A percentile compares a stretch with the other conserved stretches of the same genome.
Evolutionary conservation across 2,797 vertebrate species (phyloP).

Genomic region (Platalea minor): DNA sequence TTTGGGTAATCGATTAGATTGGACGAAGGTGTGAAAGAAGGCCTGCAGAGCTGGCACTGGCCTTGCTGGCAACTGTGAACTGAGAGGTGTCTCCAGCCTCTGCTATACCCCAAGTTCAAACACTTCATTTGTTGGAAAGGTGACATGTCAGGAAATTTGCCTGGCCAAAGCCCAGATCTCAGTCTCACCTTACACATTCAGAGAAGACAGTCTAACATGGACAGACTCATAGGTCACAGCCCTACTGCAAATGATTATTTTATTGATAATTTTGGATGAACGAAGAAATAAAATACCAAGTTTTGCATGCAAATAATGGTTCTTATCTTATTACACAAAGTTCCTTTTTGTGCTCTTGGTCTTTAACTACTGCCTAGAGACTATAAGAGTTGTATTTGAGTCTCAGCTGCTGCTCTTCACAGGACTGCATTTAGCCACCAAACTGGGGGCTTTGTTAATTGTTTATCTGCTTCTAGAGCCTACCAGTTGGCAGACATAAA

Average conservation of each 20-base stretch:
- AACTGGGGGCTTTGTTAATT: not conserved
- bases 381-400: not conserved
- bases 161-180: not conserved
- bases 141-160: not conserved
- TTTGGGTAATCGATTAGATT: not conserved
- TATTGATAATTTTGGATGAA: not conserved
- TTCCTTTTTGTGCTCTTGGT: not conserved
- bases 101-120: not conserved
- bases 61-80: not conserved
- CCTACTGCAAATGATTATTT: not conserved
- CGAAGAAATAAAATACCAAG: not conserved
- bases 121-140: not conserved
- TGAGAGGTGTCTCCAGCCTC: not conserved
- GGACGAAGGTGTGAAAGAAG: not conserved
- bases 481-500: not conserved
- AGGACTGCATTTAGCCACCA: not conserved
- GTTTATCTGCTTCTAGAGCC: not conserved
- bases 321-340: not conserved
- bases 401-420: not conserved
- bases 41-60: not conserved
- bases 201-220: not conserved
- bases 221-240: not conserved
- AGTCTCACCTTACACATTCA: not conserved
- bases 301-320: not conserved
- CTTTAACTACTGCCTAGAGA: not conserved